Conservation (phyloP, 2,113 vertebrate species). For the Pseudois nayaur region DNA sequence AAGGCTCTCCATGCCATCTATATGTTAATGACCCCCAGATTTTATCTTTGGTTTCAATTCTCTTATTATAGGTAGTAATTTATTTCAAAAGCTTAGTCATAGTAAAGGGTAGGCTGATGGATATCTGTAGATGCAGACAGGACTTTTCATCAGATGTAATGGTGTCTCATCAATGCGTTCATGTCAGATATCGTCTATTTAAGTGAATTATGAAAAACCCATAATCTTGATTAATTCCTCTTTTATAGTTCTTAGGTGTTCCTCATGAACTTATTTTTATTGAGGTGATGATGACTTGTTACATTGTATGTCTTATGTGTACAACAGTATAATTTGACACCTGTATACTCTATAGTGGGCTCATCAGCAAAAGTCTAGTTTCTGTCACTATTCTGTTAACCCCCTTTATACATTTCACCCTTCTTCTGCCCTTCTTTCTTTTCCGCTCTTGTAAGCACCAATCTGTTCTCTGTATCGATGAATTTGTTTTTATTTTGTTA, state of each 20-base stretch:
- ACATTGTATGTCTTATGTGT: neutral
- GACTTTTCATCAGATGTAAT: neutral
- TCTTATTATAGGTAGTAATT: neutral
- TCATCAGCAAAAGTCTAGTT: neutral
- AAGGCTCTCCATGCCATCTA: neutral
- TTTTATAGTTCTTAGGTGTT: neutral
- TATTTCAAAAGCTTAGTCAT: neutral
- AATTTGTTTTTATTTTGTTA: neutral
- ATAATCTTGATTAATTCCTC: neutral
- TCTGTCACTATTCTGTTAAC: neutral
- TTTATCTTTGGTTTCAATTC: neutral
- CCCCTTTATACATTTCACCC: neutral
- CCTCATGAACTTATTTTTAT: neutral
- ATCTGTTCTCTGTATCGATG: neutral
- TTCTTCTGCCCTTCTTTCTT: neutral
- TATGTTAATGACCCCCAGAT: neutral
- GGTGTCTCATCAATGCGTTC: neutral
- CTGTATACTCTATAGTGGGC: neutral
- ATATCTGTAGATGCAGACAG: neutral
- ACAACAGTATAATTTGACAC: neutral
- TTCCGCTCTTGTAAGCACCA: neutral
- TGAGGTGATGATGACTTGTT: neutral
- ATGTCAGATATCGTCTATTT: neutral
- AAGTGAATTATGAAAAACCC: neutral
- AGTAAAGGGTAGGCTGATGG: conserved; percentile 30